Percentiles rank a stretch among this genome's conserved stretches.
These are phyloP conservation scores for Camelus dromedarius DNA, from an alignment of 2,113 vertebrate species.

Conservation along the genomic window DNA sequence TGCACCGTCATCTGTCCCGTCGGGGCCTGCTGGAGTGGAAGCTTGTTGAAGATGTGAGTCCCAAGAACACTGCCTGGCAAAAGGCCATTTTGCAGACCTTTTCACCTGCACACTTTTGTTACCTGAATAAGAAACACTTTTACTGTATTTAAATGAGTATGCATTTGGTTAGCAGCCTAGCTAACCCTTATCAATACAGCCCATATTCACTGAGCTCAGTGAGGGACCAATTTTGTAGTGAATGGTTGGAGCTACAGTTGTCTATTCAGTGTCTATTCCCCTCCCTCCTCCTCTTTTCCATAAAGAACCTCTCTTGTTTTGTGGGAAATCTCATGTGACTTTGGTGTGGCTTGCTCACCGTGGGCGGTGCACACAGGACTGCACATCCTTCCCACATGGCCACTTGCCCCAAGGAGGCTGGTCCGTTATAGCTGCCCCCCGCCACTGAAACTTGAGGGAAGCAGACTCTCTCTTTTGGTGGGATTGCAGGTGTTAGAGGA, in stretches of 20 bases:
- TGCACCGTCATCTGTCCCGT: neutral
- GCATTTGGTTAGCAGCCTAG: neutral
- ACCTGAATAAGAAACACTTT: neutral
- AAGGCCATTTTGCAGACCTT: neutral
- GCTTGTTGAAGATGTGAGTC: neutral
- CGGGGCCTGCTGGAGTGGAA: neutral
- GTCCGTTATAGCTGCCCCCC: neutral
- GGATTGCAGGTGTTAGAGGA: neutral
- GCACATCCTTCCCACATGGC: accelerated
- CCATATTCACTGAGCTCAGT: accelerated
- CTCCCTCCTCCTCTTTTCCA: neutral
- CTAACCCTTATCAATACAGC: neutral
- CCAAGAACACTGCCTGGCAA: neutral
- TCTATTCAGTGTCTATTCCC: neutral
- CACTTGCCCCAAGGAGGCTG: neutral
- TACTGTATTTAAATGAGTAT: neutral
- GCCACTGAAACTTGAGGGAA: neutral
- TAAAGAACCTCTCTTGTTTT: neutral
- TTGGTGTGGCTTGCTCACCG: neutral
- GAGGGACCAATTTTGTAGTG: neutral
- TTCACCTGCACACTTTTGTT: neutral
- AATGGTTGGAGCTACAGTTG: accelerated
- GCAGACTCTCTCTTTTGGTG: too few species aligned
- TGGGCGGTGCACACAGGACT: neutral
- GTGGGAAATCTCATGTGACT: neutral